Evolutionary conservation across 2,797 vertebrate species (phyloP), one percentile per base, ranked within the genome.

Genomic region (Hemibagrus guttatus): DNA sequence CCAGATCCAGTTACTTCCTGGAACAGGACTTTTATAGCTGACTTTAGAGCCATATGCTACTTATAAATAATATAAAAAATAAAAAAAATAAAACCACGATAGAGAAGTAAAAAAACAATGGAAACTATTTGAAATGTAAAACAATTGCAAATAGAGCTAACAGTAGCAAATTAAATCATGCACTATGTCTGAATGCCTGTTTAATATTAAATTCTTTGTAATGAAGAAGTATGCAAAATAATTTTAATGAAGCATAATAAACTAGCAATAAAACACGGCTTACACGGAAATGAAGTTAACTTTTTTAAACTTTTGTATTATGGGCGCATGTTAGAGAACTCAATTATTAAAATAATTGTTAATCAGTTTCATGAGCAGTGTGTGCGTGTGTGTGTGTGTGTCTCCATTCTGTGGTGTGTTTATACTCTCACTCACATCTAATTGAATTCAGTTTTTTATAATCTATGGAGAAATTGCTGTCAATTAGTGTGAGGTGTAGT

Each of bases 211-310:
- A 31, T 52, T 23, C n/a, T 13, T 31, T 13, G 42, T 66, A 66
- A 66, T 52, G 61, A 82, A 64, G 42, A 14, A 49, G 80, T 66
- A 82, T 82, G 80, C 61, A 82, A 52, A 82, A 21, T 82, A 49
- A 6, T 19, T 66, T 52, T 66, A 82, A 66, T 82, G 42, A 49
- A 3, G 80, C 26, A 66, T 52, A 9, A 80, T 61, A 61, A 42
- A 17, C 31, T 58, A 56, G 28, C 17, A 58, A 21, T 35, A 80
- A 61, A 61, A 63, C 35, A 61, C 58, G 3, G 35, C 35, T 80
- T 42, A 63, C 35, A 61, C 23, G 21, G 76, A 61, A 80, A 80
- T 80, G 0, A 61, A 26, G 31, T 61, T 58, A 3, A 80, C 3
- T 31, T 79, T 56, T 78, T 78, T 21, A 21, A 11, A 16, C 9